These are phyloP conservation scores for Sardina pilchardus DNA, from an alignment of 2,113 vertebrate species.

Conservation along the genomic window DNA sequence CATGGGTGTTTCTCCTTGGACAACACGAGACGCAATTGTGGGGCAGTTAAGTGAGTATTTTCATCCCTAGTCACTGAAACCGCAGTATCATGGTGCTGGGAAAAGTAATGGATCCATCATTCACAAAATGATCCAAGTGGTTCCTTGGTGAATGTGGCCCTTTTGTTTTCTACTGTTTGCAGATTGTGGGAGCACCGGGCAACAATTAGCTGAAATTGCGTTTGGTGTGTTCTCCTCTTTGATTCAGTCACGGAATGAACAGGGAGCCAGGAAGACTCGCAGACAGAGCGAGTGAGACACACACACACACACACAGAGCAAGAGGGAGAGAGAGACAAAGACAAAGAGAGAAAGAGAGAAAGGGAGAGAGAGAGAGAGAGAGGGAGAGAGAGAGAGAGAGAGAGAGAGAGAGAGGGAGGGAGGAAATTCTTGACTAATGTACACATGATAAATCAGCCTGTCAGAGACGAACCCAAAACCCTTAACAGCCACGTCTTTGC, in stretches of 20 bases:
- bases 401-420: neutral
- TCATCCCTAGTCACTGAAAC: constrained; percentile 41
- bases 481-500: constrained; percentile 37
- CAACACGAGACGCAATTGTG: constrained; percentile 40
- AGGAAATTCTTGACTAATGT: constrained; percentile 15
- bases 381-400: neutral
- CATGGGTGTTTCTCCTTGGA: constrained; percentile 45
- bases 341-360: neutral
- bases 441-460: constrained; percentile 40
- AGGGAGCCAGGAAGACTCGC: constrained; percentile 27
- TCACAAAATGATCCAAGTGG: constrained; percentile 43
- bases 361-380: constrained; percentile 2
- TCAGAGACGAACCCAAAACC: constrained; percentile 29
- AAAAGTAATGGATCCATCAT: constrained; percentile 57
- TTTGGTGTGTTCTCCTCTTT: constrained; percentile 50
- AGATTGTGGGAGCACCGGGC: constrained; percentile 31
- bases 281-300: constrained; percentile 7
- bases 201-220: constrained; percentile 47
- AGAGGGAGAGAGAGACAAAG: constrained; percentile 1
- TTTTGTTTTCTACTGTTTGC: constrained; percentile 36
- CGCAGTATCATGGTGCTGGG: constrained; percentile 46
- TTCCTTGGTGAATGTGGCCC: constrained; percentile 27
- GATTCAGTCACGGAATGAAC: constrained; percentile 31
- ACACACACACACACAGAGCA: neutral
- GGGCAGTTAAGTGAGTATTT: constrained; percentile 47